These are phyloP conservation scores for Harpagus bidentatus DNA, from an alignment of 2,113 vertebrate genomes.

Conservation along the genomic window DNA sequence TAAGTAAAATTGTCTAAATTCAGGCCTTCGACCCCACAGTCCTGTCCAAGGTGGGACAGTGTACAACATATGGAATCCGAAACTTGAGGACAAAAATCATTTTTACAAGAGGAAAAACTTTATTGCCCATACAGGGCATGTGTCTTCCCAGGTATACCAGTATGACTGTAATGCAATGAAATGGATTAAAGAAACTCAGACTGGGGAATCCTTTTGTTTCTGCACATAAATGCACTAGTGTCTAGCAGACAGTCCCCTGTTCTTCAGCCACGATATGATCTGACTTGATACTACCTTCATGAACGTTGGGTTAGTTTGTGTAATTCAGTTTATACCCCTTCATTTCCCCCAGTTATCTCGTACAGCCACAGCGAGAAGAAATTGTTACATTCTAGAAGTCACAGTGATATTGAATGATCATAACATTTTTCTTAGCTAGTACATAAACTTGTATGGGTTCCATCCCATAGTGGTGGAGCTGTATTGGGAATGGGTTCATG, in stretches of 20 bases:
- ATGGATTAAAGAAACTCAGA: not conserved
- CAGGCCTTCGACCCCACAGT: not conserved
- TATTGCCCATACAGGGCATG: not conserved
- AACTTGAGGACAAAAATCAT: not conserved
- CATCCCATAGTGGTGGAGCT: not conserved
- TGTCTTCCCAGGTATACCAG: not conserved
- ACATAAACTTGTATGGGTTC: not conserved
- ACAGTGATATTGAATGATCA: not conserved
- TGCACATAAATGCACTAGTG: not conserved
- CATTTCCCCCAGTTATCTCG: not conserved
- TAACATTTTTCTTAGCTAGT: not conserved
- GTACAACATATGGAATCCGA: not conserved
- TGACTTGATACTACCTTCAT: not conserved
- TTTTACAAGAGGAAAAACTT: not conserved
- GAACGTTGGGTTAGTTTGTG: not conserved
- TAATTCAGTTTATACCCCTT: not conserved
- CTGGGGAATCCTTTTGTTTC: not conserved
- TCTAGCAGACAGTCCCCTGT: not conserved
- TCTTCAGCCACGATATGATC: not conserved
- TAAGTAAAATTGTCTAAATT: not conserved
- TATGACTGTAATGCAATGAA: not conserved
- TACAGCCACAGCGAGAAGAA: not conserved
- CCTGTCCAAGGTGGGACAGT: not conserved
- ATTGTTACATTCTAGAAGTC: not conserved
- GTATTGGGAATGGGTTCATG: not conserved